These are phyloP conservation scores for Dromiciops gliroides DNA, from an alignment of 2,113 vertebrate genomes.

Conservation along the genomic window DNA sequence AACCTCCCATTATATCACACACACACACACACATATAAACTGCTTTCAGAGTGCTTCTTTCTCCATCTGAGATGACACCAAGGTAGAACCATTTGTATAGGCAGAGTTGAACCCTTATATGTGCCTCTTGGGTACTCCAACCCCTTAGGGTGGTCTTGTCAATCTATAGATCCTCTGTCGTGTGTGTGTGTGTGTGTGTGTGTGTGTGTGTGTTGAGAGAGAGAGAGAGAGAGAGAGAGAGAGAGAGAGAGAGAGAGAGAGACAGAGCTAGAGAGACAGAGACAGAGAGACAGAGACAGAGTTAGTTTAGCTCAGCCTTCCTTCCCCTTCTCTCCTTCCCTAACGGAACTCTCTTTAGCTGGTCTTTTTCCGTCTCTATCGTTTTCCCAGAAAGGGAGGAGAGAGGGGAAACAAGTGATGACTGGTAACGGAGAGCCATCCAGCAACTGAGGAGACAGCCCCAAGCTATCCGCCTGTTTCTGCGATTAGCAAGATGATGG, in stretches of 20 bases:
- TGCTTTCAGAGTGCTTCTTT: not conserved
- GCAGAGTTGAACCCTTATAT: not conserved
- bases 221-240: too few species aligned
- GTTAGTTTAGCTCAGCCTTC: not conserved
- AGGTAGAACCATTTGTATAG: not conserved
- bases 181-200: too few species aligned
- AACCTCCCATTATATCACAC: not conserved
- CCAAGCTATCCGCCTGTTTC: conserved; percentile 58
- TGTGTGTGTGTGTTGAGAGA: too few species aligned
- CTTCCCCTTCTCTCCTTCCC: not conserved
- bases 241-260: too few species aligned
- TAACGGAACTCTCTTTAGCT: not conserved
- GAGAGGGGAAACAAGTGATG: not conserved
- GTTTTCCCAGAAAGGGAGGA: not conserved
- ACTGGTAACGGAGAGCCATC: not conserved
- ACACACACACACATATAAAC: not conserved
- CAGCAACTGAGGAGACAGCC: conserved; percentile 54
- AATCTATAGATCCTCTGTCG: not conserved
- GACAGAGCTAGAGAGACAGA: not conserved
- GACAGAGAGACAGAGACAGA: not conserved
- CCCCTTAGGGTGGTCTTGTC: not conserved
- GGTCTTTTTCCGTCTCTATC: not conserved
- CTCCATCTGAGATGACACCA: not conserved
- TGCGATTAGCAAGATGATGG: conserved; percentile 62
- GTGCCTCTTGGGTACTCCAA: not conserved